Base-by-base conservation (phyloP, 2,888 invertebrate species). In the Ectemnius continuus region DNA sequence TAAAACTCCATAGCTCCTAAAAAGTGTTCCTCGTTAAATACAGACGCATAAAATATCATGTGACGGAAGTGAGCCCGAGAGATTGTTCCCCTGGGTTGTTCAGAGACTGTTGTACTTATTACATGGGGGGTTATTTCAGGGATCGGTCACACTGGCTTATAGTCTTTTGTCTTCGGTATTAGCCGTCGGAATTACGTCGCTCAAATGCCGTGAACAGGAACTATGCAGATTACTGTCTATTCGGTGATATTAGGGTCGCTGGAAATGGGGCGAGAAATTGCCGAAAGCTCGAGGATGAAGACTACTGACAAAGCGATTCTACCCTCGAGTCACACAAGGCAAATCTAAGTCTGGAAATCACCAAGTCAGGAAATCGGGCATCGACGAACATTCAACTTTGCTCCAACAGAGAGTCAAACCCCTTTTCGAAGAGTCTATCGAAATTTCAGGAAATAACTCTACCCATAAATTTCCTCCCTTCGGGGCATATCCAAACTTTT, bases 261-360 rank as follows among this genome's bases (percentile, higher is more conserved):
- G n/a, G 14, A 52, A 52, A 52, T 13, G 14, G 52, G n/a, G 52
- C 52, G 52, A 16, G n/a, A 52, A 52, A 52, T 52, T 52, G 52
- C 52, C 16, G 13, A 16, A 14, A 4, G 16, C 52, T 13, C 16
- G 16, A 14, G 5, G 52, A 16, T 5, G 16, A 13, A 52, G 1
- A 14, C 16, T 16, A 52, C 52, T 52, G 52, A 52, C 16, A 52
- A 52, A 52, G 16, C 52, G 2, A 14, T 52, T 52, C 52, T 16
- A 11, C 6, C 52, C 16, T 2, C 16, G 16, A 52, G 52, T 52
- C 14, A 16, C 16, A 52, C 52, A 52, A 52, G 3, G 16, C 36
- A 16, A 52, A 52, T 16, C 5, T 52, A 11, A 14, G n/a, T 14
- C 16, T 52, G n/a, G 1, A 16, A 52, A 16, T 52, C 52, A 52